phyloP scores from a whole-genome alignment of 2,113 vertebrate species.

The Miniopterus natalensis region DNA sequence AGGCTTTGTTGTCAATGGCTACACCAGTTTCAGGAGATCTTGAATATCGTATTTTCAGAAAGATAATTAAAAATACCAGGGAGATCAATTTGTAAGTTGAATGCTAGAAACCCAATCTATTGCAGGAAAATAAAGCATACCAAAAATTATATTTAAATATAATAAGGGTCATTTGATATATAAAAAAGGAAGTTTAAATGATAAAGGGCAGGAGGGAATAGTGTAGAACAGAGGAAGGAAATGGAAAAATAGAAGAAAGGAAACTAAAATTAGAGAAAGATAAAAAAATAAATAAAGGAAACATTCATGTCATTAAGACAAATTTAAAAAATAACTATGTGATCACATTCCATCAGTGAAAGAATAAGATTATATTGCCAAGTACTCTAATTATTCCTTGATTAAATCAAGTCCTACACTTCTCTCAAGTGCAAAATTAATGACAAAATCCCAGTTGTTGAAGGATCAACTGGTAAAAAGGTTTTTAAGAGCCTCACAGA shows the following conservation, averaged over 20 bases:
- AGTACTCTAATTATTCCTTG: conserved; percentile 69
- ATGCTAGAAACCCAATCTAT: not conserved
- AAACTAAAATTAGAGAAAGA: conserved; percentile 60
- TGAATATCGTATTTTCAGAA: conserved; percentile 36
- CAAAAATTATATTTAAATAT: not conserved
- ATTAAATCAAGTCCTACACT: conserved; percentile 68
- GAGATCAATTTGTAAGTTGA: not conserved
- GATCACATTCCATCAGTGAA: conserved; percentile 70
- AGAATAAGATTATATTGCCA: conserved; percentile 75
- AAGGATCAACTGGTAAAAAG: conserved; percentile 40
- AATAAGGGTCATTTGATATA: not conserved
- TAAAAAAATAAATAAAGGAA: conserved; percentile 64
- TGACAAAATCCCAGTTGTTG: conserved; percentile 59
- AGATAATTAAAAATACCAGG: not conserved
- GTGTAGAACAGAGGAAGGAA: not conserved
- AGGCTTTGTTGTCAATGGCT: conserved; percentile 48
- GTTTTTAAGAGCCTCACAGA: conserved; percentile 17
- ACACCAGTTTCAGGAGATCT: not conserved
- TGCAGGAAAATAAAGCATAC: not conserved
- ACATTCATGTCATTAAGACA: conserved; percentile 52
- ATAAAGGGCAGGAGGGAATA: not conserved
- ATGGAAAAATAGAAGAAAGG: not conserved
- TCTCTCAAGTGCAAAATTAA: conserved; percentile 75
- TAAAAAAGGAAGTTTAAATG: not conserved
- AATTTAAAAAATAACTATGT: conserved; percentile 70